Conservation (phyloP, 2,888 invertebrate species). For the Brenthis hecate region DNA sequence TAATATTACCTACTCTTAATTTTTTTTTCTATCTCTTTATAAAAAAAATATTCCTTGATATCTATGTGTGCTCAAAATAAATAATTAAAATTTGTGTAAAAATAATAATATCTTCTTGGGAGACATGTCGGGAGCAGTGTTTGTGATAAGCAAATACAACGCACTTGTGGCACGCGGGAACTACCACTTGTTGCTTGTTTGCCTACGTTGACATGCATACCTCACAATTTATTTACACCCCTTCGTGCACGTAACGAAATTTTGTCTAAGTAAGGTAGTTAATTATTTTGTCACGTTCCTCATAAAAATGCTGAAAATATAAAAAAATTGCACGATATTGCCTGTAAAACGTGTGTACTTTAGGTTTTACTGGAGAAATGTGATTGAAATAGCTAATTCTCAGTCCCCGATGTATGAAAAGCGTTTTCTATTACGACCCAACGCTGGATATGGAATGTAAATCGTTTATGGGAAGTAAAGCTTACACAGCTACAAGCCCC, state of each 20-base stretch:
- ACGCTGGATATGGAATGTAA: slow-evolving; percentile 44
- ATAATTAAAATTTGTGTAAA: slow-evolving; percentile 44
- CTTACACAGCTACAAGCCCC: slow-evolving; percentile 31
- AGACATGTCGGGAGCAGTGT: slow-evolving; percentile 66
- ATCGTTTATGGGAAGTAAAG: slow-evolving; percentile 41
- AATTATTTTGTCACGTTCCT: neutral
- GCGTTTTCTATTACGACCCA: slow-evolving; percentile 34
- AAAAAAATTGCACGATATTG: neutral
- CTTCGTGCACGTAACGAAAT: slow-evolving; percentile 22
- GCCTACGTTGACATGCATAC: slow-evolving; percentile 71
- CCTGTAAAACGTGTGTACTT: neutral
- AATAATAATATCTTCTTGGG: slow-evolving; percentile 57
- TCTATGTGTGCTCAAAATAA: slow-evolving; percentile 49
- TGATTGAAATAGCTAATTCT: slow-evolving; percentile 35
- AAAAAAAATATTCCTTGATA: neutral
- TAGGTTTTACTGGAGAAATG: slow-evolving; percentile 21
- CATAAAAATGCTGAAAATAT: neutral
- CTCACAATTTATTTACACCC: slow-evolving; percentile 59
- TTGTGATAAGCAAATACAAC: slow-evolving; percentile 71
- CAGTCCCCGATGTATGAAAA: slow-evolving; percentile 27
- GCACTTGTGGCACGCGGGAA: slow-evolving; percentile 65
- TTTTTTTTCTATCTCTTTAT: too few species aligned
- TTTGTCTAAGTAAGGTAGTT: neutral
- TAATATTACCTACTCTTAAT: too few species aligned
- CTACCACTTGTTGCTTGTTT: slow-evolving; percentile 61